Evolutionary conservation across 2,113 vertebrate genomes (phyloP).

Genomic region (Sisor rabdophorus): DNA sequence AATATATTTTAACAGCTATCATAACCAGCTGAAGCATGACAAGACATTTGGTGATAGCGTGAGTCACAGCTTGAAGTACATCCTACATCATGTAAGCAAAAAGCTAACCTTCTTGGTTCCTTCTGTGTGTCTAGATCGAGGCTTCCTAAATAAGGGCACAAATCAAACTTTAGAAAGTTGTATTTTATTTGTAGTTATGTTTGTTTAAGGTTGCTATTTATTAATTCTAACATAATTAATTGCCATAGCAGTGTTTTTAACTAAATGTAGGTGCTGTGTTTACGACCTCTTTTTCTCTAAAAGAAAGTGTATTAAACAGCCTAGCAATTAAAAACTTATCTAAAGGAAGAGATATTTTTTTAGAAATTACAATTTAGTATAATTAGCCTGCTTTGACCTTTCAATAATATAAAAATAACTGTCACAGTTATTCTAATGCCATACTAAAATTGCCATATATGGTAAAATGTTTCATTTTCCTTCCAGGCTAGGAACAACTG

Average conservation of each 20-base stretch:
- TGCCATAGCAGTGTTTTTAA: background rate
- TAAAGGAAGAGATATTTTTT: conserved; percentile 44
- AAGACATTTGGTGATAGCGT: conserved; percentile 23
- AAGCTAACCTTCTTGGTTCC: conserved; percentile 51
- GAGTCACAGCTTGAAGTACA: conserved; percentile 43
- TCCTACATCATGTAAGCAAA: conserved; percentile 50
- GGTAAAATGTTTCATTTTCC: no score
- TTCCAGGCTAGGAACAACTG: background rate
- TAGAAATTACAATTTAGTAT: background rate
- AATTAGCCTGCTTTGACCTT: conserved; percentile 1
- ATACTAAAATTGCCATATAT: background rate
- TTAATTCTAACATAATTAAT: no score
- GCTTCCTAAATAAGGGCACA: conserved; percentile 62
- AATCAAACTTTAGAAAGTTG: conserved; percentile 24
- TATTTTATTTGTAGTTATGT: background rate
- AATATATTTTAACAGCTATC: conserved; percentile 58
- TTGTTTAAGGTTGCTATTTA: background rate
- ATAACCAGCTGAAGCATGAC: conserved; percentile 64
- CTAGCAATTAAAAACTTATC: conserved; percentile 62
- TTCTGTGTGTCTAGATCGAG: conserved; percentile 64
- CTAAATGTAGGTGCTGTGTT: background rate
- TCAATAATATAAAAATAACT: background rate
- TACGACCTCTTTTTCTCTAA: conserved; percentile 13
- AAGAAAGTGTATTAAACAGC: conserved; percentile 52
- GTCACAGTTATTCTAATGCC: background rate